Conservation (phyloP, 23 tunicate genomes). For the Botrylloides violaceus region DNA sequence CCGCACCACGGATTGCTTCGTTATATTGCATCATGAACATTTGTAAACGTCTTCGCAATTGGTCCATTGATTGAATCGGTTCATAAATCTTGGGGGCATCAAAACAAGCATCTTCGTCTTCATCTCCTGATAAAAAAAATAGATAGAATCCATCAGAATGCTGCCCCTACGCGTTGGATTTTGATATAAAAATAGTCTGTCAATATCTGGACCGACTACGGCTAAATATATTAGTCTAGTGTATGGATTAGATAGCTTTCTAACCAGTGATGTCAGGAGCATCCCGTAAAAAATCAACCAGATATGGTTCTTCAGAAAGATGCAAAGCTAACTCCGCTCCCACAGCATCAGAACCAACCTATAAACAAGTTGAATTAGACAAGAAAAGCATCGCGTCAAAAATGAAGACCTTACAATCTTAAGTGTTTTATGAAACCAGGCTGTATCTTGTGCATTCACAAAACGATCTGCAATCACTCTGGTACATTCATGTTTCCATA, state of each 20-base stretch:
- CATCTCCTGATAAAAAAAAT: slow-evolving; percentile 48
- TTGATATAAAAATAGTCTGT: neutral
- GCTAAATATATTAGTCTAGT: no score
- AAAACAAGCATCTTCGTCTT: slow-evolving; percentile 89
- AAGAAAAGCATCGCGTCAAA: no score
- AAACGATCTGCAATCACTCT: slow-evolving; percentile 93
- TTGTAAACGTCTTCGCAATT: slow-evolving; percentile 38
- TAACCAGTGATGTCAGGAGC: slow-evolving; percentile 94
- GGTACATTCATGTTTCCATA: slow-evolving; percentile 94
- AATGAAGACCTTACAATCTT: slow-evolving; percentile 30
- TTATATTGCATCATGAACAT: slow-evolving; percentile 62
- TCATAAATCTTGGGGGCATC: slow-evolving; percentile 95
- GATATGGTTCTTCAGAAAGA: slow-evolving; percentile 51
- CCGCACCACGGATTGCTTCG: slow-evolving; percentile 77
- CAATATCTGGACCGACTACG: neutral
- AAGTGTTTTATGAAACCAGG: slow-evolving; percentile 80
- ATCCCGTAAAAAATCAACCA: slow-evolving; percentile 82
- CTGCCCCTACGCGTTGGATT: neutral
- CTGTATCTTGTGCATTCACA: slow-evolving; percentile 69
- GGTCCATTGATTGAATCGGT: slow-evolving; percentile 53
- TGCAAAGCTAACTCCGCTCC: slow-evolving; percentile 36
- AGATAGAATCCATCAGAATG: neutral
- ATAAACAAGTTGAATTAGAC: neutral
- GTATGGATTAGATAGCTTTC: no score
- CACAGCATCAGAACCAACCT: slow-evolving; percentile 46